A percentile compares a stretch with the other conserved stretches of the same genome.
These are phyloP conservation scores for Campopleginae sp. DNA, from an alignment of 2,888 invertebrate genomes.

Conservation along the genomic window DNA sequence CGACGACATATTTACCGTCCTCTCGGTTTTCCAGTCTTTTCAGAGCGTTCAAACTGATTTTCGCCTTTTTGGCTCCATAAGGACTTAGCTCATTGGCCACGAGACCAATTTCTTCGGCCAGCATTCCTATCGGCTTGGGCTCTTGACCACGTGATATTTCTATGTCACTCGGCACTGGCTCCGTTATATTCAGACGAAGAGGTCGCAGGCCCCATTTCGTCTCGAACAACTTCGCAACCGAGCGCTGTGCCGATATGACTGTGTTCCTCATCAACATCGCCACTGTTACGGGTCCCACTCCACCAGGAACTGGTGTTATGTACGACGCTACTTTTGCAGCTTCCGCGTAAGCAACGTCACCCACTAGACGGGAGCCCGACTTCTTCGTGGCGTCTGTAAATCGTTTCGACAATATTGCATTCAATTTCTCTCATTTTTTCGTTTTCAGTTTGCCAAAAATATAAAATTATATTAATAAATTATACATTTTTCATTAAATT, in stretches of 20 bases:
- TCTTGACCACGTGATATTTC: conserved; percentile 94
- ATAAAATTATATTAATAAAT: no score
- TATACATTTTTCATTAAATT: no score
- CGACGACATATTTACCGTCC: conserved; percentile 96
- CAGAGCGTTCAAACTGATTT: conserved; percentile 93
- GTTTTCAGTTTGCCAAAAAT: background rate
- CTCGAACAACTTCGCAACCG: conserved; percentile 86
- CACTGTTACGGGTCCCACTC: conserved; percentile 99
- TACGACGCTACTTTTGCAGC: conserved; percentile 92
- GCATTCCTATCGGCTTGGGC: conserved; percentile 91
- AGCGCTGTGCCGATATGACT: conserved; percentile 91
- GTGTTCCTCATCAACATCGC: conserved; percentile 99
- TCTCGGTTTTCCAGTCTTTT: conserved; percentile 89
- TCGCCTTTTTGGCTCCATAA: conserved; percentile 98
- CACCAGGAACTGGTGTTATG: conserved; percentile 98
- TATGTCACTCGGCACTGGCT: conserved; percentile 97
- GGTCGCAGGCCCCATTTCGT: conserved; percentile 90
- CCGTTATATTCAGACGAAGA: conserved; percentile 87
- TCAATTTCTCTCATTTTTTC: background rate
- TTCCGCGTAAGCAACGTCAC: conserved; percentile 96
- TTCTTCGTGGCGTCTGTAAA: conserved; percentile 90
- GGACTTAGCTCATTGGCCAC: conserved; percentile 92
- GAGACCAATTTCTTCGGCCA: conserved; percentile 95
- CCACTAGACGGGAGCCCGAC: conserved; percentile 94
- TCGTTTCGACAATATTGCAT: background rate